Base-by-base conservation (phyloP, 2,888 invertebrate species). In the Macrophya annulata region DNA sequence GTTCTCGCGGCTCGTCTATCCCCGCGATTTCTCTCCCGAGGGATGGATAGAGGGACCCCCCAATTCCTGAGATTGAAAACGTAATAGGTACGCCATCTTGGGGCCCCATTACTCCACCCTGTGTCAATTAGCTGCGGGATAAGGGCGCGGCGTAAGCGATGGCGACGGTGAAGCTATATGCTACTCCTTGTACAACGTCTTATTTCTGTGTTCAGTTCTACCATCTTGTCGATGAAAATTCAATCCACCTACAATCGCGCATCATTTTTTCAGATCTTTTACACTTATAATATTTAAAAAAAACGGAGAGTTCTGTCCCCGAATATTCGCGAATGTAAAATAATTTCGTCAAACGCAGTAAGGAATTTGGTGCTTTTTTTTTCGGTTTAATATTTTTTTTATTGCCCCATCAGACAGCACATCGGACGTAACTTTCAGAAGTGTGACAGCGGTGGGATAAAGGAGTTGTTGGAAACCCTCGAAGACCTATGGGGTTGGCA, bases 41-140 rank as follows among this genome's bases (percentile, higher is more conserved):
- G 79, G 55, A 37, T 55, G 37, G 79, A 76, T 51, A n/a, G 82
- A 62, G 59, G 51, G 48, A 21, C 59, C 62, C 55, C 25, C 85
- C 87, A 86, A 65, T 12, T 71, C 31, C 89, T 45, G 90, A 91
- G 92, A 93, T 91, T 93, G 92, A 91, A 91, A 91, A 90, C 90
- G 91, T 91, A 92, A 92, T 93, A 92, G 91, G 90, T 89, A 90
- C 90, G 92, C 93, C 93, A 93, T 93, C 91, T 93, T 93, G 91
- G 89, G 51, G 48, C 83, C 83, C 83, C 37, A 71, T 68, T 92
- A 90, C 90, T 90, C 89, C 91, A 89, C 89, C 89, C 91, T 89
- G 90, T 90, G 91, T 91, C 92, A 92, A 93, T 93, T 93, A 93
- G 91, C 90, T 89, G 89, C 86, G 88, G 88, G 68, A 83, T 81